phyloP scores from a whole-genome alignment of 2,797 vertebrate species.

The Pampus argenteus region DNA sequence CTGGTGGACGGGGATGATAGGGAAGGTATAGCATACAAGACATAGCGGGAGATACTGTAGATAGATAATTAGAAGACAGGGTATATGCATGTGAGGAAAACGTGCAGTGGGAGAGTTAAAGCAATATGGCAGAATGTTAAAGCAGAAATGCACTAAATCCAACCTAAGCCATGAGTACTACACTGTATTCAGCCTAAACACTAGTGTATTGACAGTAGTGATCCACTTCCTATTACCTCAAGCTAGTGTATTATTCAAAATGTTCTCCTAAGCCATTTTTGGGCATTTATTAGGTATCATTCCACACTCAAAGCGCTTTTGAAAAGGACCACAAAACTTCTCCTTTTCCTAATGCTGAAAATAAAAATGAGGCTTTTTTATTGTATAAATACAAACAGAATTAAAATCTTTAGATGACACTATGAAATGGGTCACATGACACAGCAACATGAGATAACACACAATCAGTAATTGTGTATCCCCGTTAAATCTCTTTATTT shows the following conservation, averaged over 20 bases:
- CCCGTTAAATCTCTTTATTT: neutral
- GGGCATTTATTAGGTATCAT: slow-evolving; percentile 13
- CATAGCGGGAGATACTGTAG: neutral
- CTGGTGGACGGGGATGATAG: slow-evolving; percentile 8
- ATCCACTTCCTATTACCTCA: slow-evolving; percentile 26
- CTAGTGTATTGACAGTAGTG: neutral
- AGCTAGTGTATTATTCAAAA: slow-evolving; percentile 40
- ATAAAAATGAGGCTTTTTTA: neutral
- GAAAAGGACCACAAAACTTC: slow-evolving; percentile 9
- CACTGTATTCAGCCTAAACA: slow-evolving; percentile 21
- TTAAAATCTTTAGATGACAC: too few species aligned
- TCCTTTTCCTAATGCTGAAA: slow-evolving; percentile 8
- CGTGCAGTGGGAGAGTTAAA: slow-evolving; percentile 22
- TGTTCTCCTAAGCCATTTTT: slow-evolving; percentile 5
- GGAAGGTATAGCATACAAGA: neutral
- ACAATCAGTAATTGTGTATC: neutral
- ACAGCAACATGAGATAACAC: slow-evolving; percentile 39
- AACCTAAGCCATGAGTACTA: slow-evolving; percentile 17
- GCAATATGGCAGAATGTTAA: slow-evolving; percentile 23
- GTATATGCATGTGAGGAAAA: neutral
- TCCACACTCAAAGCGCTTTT: neutral
- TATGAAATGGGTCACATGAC: slow-evolving; percentile 34
- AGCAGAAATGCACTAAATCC: slow-evolving; percentile 37
- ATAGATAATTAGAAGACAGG: neutral
- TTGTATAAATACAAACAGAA: too few species aligned